Evolutionary conservation across 2,797 vertebrate genomes (phyloP), one percentile per base, ranked within the genome.

Genomic region (Neosilurus mollespiculum): DNA sequence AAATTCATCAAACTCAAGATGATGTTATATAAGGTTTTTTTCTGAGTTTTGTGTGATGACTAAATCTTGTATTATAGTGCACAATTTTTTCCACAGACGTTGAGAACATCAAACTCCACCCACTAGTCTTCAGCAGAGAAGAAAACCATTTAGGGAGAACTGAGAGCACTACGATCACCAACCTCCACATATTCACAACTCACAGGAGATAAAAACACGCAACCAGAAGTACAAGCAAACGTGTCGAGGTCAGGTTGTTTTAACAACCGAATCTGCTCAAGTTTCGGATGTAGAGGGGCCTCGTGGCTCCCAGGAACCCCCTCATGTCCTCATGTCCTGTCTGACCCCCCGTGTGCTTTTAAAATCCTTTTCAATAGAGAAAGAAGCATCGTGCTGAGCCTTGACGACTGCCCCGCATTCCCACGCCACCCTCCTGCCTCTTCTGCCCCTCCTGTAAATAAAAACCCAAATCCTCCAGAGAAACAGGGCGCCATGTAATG

Each of bases 391-490:
- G 86, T 80, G 87, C 84, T 54, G 87, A 73, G 87, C 90, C 88
- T 87, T 87, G 86, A 89, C 83, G 87, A 59, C 87, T 83, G 71
- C 56, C 54, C 67, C 87, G 66, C 73, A 87, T 94, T 95, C 94
- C 92, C 93, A 94, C 92, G 88, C 85, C 54, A 22, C 66, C 65
- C 65, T 80, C 72, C 30, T 85, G 90, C 90, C 90, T 18, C 88
- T 89, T 83, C 87, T 90, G 87, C 87, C 89, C 89, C 69, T 58
- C 81, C 79, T 85, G 86, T 89, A 89, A 91, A 88, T 54, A 80
- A 89, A 89, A 84, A 76, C 4, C 59, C 49, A 0, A 10, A 56
- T 53, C 43, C 62, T 87, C 78, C 83, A 86, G 84, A 88, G 91
- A 92, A 90, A 91, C 86, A 87, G 86, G 88, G 88, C 91, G 90